Conservation (phyloP, 2,797 vertebrate species). For the Micrastur ruficollis region DNA sequence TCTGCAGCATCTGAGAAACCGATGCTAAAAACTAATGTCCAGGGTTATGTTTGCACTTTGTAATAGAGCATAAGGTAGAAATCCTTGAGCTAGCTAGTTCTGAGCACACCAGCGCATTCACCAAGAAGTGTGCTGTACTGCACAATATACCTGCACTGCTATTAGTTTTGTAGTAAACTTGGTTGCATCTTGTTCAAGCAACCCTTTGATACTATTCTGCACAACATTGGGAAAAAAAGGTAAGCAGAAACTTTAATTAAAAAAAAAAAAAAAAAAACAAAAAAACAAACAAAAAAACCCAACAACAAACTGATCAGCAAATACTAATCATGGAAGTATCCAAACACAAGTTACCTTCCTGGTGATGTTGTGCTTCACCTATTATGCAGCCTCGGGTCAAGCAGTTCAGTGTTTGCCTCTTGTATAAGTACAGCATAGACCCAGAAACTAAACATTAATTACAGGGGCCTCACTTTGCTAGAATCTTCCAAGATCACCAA, state of each 20-base stretch:
- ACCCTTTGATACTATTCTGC: neutral
- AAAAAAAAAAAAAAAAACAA: neutral
- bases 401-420: neutral
- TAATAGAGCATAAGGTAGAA: neutral
- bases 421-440: neutral
- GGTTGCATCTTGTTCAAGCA: neutral
- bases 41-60: neutral
- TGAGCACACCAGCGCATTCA: neutral
- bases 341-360: neutral
- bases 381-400: neutral
- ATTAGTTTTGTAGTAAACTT: neutral
- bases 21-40: neutral
- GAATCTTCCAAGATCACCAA: neutral
- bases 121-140: neutral
- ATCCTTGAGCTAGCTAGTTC: neutral
- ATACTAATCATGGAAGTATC: neutral
- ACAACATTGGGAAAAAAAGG: neutral
- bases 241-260: neutral
- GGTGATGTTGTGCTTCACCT: neutral
- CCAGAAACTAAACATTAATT: neutral
- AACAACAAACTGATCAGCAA: neutral
- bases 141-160: neutral
- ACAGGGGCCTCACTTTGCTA: neutral
- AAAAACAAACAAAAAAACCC: too few species aligned
- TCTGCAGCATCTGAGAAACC: neutral